Percentiles rank a stretch among this genome's conserved stretches.
Evolutionary conservation across 2,797 vertebrate species (phyloP).

Genomic region (Argyrosomus regius): DNA sequence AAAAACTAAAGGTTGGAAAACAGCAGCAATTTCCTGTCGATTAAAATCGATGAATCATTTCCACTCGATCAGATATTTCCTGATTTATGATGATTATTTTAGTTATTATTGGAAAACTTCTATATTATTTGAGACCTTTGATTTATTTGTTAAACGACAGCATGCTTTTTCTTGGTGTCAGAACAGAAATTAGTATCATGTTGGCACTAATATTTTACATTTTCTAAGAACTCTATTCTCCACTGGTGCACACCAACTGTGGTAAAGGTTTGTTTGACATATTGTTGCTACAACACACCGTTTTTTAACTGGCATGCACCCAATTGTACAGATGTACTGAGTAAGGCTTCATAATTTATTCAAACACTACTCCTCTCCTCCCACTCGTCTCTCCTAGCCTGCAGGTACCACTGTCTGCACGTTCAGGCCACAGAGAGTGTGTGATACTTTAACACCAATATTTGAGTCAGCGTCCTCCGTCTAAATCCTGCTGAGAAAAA

Average conservation of each 20-base stretch:
- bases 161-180: neutral
- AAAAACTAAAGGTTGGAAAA: neutral
- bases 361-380: neutral
- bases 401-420: slow-evolving; percentile 22
- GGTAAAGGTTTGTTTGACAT: neutral
- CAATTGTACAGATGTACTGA: neutral
- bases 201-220: neutral
- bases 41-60: neutral
- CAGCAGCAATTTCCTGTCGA: neutral
- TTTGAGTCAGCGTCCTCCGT: neutral
- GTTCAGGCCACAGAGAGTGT: slow-evolving; percentile 16
- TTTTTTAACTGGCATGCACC: neutral
- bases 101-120: neutral
- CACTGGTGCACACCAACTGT: neutral
- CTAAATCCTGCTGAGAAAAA: neutral
- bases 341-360: slow-evolving; percentile 15
- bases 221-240: neutral
- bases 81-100: neutral
- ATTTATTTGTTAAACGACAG: neutral
- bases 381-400: neutral
- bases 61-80: neutral
- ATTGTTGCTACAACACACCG: slow-evolving; percentile 11
- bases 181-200: neutral
- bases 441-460: neutral
- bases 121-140: neutral